A percentile compares a stretch with the other conserved stretches of the same genome.
These are phyloP conservation scores for Erpetoichthys calabaricus DNA, from an alignment of 2,797 vertebrate species.

Conservation along the genomic window DNA sequence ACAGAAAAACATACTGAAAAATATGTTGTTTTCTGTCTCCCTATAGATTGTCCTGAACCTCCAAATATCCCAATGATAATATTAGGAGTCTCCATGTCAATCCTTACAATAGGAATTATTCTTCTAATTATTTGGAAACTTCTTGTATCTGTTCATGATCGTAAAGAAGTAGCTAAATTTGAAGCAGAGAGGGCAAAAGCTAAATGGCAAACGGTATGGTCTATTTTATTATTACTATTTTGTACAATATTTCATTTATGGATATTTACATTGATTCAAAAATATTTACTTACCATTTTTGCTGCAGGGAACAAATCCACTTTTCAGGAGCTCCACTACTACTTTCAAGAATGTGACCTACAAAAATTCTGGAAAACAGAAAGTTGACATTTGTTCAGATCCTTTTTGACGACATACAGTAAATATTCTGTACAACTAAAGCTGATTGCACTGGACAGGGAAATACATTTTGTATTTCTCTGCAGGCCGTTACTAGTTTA, in stretches of 20 bases:
- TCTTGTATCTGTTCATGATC: slow-evolving; percentile 80
- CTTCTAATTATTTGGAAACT: slow-evolving; percentile 85
- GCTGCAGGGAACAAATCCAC: slow-evolving; percentile 81
- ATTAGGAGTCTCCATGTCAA: slow-evolving; percentile 72
- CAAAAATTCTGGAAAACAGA: slow-evolving; percentile 62
- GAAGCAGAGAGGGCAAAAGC: slow-evolving; percentile 85
- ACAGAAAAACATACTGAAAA: too few species aligned
- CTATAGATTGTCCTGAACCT: slow-evolving; percentile 67
- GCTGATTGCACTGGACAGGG: too few species aligned
- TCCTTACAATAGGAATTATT: slow-evolving; percentile 73
- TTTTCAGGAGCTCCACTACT: slow-evolving; percentile 86
- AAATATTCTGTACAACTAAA: not conserved
- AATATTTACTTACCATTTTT: not conserved
- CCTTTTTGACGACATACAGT: slow-evolving; percentile 6
- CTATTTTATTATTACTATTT: slow-evolving; percentile 3
- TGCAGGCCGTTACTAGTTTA: too few species aligned
- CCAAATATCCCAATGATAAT: slow-evolving; percentile 81
- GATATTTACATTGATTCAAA: slow-evolving; percentile 11
- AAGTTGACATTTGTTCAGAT: slow-evolving; percentile 31
- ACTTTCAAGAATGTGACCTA: slow-evolving; percentile 96
- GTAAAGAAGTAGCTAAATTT: slow-evolving; percentile 91
- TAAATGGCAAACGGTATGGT: slow-evolving; percentile 82
- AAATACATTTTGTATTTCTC: too few species aligned
- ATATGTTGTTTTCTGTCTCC: slow-evolving; percentile 16
- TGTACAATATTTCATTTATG: slow-evolving; percentile 19